Evolutionary conservation across 2,113 vertebrate species (phyloP), one percentile per base, ranked within the genome.

Genomic region (Lepus americanus): DNA sequence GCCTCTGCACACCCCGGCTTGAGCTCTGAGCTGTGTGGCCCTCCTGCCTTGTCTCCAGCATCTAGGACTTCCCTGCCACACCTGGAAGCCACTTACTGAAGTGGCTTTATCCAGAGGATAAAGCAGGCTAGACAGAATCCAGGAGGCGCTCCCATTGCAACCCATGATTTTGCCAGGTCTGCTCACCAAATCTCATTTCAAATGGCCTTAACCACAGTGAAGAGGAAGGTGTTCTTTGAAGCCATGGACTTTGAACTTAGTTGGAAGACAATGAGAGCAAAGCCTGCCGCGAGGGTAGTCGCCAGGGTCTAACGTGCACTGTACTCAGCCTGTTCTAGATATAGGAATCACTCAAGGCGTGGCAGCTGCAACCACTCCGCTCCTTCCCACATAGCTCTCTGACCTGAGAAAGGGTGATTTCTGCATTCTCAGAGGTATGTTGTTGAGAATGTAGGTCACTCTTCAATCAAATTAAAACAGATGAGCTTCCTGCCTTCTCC

Each of bases 391-490:
- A 29, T 27, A 36, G 78, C 51, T 87, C 89, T 76, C 55, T 84
- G 72, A 31, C 16, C 49, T 63, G 49, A 94, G 77, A 93, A 90
- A 53, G 49, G 22, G 14, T 7, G 8, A 53, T 84, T 63, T 81
- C 73, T 74, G 53, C 1, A 0, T 64, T 82, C 90, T 95, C 39
- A 78, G 55, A 94, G 59, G 69, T 67, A 67, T 17, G 20, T 25
- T 64, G 70, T 53, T 92, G 79, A 72, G 92, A 94, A 97, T 96
- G 72, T 90, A 95, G 95, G 94, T 94, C 94, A 83, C 96, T 76
- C 78, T 90, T 90, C 95, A 92, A 95, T 96, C 96, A 90, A 79
- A 94, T 97, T 97, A 94, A 94, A 97, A 88, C 36, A 83, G 53
- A 76, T 0, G 7, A 66, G 59, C 61, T 85, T 95, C 72, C 55